These are phyloP conservation scores for Zenarchopterus dispar DNA, from an alignment of 2,797 vertebrate species.

Conservation along the genomic window DNA sequence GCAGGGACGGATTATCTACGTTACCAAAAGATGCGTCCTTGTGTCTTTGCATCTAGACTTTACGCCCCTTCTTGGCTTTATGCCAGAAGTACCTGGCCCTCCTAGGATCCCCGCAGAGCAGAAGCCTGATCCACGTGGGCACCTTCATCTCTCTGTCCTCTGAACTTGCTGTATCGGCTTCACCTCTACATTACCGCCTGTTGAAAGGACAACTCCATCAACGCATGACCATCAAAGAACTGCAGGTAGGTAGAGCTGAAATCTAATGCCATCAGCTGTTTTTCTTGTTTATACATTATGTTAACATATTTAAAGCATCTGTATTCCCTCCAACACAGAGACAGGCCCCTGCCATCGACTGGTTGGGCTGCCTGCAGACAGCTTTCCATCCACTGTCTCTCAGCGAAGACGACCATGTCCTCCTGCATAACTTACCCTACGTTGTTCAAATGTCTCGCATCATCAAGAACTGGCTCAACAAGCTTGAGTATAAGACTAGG, in stretches of 20 bases:
- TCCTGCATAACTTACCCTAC: constrained; percentile 90
- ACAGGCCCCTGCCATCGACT: constrained; percentile 88
- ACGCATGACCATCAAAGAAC: constrained; percentile 83
- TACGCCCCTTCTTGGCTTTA: constrained; percentile 54
- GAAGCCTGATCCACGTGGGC: constrained; percentile 73
- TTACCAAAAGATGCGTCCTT: not conserved
- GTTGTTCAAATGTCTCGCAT: constrained; percentile 87
- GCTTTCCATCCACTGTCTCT: constrained; percentile 83
- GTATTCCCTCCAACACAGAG: constrained; percentile 65
- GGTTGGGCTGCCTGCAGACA: constrained; percentile 87
- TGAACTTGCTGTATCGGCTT: constrained; percentile 76
- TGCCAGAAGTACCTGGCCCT: constrained; percentile 79
- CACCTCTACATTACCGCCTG: constrained; percentile 78
- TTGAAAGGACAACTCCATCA: constrained; percentile 82
- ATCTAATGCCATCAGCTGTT: not conserved
- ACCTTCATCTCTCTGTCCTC: constrained; percentile 81
- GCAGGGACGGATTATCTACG: too few relatives aligned
- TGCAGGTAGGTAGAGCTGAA: constrained; percentile 48
- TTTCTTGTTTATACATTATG: too few relatives aligned
- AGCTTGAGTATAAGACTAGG: constrained; percentile 63
- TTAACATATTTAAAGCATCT: too few relatives aligned
- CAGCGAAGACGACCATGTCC: constrained; percentile 81
- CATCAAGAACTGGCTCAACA: constrained; percentile 70
- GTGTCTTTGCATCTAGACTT: constrained; percentile 53
- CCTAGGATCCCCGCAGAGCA: constrained; percentile 77